Evolutionary conservation across 2,113 vertebrate genomes (phyloP).

Genomic region (Anguilla rostrata): DNA sequence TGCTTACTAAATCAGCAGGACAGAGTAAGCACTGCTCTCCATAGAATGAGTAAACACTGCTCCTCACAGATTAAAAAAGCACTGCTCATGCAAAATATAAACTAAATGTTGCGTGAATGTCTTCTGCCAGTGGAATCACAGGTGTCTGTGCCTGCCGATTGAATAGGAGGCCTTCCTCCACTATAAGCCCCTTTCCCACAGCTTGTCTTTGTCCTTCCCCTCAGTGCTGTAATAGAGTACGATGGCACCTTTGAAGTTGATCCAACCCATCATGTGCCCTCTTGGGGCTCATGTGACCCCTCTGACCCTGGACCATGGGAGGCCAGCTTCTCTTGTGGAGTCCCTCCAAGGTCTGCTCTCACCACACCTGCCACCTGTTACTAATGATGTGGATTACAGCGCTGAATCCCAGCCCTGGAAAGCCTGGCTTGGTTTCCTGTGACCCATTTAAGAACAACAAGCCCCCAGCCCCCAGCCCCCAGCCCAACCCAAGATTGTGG

Average conservation of each 20-base stretch:
- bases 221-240: neutral
- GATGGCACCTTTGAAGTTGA: constrained; percentile 6
- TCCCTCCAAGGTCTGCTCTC: neutral
- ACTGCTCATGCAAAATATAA: neutral
- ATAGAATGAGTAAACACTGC: neutral
- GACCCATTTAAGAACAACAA: constrained; percentile 2
- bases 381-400: constrained; percentile 7
- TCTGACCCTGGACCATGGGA: neutral
- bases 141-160: neutral
- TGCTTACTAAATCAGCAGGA: neutral
- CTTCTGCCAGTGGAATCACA: neutral
- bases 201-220: neutral
- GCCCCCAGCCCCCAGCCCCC: neutral
- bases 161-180: neutral
- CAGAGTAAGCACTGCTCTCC: neutral
- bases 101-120: neutral
- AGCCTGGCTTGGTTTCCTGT: neutral
- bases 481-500: neutral
- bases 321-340: constrained; percentile 5
- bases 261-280: neutral
- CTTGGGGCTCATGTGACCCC: neutral
- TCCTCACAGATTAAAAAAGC: too few relatives aligned
- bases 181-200: neutral
- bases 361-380: neutral
- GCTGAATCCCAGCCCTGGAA: neutral